Base-by-base conservation (phyloP, 2,888 invertebrate species). In the Folsomia candida region DNA sequence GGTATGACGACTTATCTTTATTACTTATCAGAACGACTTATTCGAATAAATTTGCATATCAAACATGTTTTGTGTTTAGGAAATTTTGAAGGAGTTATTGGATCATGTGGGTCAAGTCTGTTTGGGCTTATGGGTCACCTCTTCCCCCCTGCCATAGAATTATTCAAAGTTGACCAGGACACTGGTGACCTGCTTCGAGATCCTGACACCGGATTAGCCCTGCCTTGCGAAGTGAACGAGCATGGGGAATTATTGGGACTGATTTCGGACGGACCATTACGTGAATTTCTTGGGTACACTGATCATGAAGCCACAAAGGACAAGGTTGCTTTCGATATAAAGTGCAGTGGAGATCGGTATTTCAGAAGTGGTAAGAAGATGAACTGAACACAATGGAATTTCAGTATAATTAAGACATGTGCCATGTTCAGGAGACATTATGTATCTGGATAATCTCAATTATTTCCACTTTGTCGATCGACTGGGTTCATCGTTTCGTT, bases 241-340 rank as follows among this genome's bases (percentile, higher is more conserved):
- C 92, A 95, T 0, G 98, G 98, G 6, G 96, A 96, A 62, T 92
- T 98, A 82, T 91, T 98, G 66, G 98, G 97, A 0, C 96, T 95
- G 86, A 97, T 98, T 75, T 87, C 89, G 22, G 89, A 89, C 77
- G 94, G 97, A 84, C 95, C 97, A 0, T 87, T 93, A 9, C 86
- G 97, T 57, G 92, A 93, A 78, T 98, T 95, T 84, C 88, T 96
- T 78, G 98, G 98, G 11, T 73, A 73, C 47, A 70, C 64, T 25
- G 92, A 93, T 82, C 87, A 91, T 80, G 88, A 88, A 67, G 97
- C 97, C 1, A 95, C 97, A 0, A 89, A 91, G 76, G 97, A 95
- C 85, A 98, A 98, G 84, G 84, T 98, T 54, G 91, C 95, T 1
- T 82, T 85, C 1, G 89, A 97, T 84, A 96, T 98, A 2, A 97